These are phyloP conservation scores for Propithecus perrieri DNA, from an alignment of 2,797 vertebrate genomes.

Conservation along the genomic window DNA sequence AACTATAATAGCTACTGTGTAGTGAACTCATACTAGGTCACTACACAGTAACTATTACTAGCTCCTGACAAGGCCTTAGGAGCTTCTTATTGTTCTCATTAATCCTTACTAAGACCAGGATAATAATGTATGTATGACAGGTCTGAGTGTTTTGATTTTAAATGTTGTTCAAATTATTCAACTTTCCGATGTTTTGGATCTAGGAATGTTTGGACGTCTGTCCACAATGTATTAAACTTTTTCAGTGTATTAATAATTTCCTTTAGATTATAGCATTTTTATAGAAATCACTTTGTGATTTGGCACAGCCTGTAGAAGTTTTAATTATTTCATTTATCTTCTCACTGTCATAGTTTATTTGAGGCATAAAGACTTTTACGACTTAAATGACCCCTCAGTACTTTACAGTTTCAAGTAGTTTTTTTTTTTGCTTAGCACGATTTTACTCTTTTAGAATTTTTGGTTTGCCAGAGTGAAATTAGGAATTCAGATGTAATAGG, in stretches of 20 bases:
- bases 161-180: conserved; percentile 16
- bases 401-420: background rate
- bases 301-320: background rate
- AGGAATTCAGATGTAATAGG: background rate
- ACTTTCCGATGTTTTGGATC: conserved; percentile 6
- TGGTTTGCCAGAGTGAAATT: background rate
- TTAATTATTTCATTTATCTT: background rate
- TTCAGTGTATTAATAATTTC: background rate
- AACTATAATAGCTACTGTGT: background rate
- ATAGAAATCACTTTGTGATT: conserved; percentile 2
- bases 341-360: background rate
- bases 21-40: background rate
- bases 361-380: background rate
- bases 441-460: background rate
- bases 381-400: background rate
- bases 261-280: background rate
- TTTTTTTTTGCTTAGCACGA: conserved; percentile 25
- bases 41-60: too few relatives aligned
- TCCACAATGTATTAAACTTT: background rate
- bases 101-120: background rate
- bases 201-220: background rate
- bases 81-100: background rate
- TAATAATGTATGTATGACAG: background rate
- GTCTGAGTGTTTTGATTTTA: background rate
- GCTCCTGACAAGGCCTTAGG: background rate